Percentiles rank a stretch among this genome's conserved stretches.
These are phyloP conservation scores for Achlya flavicornis DNA, from an alignment of 2,888 invertebrate species.

Conservation along the genomic window DNA sequence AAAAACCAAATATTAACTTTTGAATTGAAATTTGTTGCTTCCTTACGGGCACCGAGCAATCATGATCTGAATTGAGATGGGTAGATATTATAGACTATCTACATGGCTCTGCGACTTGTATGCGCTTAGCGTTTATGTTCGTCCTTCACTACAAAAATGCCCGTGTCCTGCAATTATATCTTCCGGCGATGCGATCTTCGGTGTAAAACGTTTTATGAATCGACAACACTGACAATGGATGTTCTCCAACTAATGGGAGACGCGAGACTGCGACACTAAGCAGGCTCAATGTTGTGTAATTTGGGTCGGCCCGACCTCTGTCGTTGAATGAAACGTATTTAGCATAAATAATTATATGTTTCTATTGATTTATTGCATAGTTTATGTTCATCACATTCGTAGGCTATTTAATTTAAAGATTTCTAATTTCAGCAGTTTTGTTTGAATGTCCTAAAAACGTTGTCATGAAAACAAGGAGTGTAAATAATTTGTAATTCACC, in stretches of 20 bases:
- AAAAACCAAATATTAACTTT: conserved; percentile 17
- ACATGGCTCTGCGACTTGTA: conserved; percentile 53
- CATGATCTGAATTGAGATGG: conserved; percentile 16
- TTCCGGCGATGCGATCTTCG: conserved; percentile 61
- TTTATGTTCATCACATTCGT: conserved; percentile 11
- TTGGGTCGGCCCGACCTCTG: conserved; percentile 45
- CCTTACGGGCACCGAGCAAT: conserved; percentile 39
- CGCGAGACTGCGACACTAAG: conserved; percentile 33
- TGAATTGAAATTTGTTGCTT: conserved; percentile 16
- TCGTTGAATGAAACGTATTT: conserved; percentile 29
- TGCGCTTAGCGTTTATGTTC: conserved; percentile 60
- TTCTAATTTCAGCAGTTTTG: conserved; percentile 17
- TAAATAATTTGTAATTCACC: no score
- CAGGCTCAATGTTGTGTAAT: conserved; percentile 47
- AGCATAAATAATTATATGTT: conserved; percentile 23
- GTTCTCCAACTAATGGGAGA: conserved; percentile 32
- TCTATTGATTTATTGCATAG: conserved; percentile 26
- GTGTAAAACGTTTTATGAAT: conserved; percentile 50
- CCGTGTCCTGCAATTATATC: conserved; percentile 57
- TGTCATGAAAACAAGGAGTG: neutral
- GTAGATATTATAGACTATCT: conserved; percentile 11
- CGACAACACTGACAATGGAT: conserved; percentile 37
- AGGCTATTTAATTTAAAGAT: conserved; percentile 9
- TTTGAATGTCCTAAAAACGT: neutral
- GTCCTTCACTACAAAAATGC: conserved; percentile 69